phyloP scores from a whole-genome alignment of 2,888 invertebrate genomes.

The Corbicula japonica region DNA sequence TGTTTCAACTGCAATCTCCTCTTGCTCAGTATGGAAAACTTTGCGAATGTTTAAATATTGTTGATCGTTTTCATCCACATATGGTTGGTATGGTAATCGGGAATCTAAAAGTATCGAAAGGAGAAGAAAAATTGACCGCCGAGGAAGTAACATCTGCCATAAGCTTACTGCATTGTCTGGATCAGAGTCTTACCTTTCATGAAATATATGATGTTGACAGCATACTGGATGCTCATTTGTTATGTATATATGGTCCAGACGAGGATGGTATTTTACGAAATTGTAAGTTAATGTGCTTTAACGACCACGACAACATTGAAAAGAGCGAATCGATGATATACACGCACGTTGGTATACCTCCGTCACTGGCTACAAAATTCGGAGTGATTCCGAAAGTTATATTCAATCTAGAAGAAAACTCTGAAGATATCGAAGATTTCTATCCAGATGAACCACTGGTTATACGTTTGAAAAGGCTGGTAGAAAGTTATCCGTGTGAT shows the following conservation, averaged over 20 bases:
- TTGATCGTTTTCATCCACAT: background rate
- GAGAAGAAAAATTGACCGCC: background rate
- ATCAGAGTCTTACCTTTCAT: background rate
- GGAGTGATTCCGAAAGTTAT: conserved; percentile 36
- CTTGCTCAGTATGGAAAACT: background rate
- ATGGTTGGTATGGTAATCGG: background rate
- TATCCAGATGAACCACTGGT: conserved; percentile 83
- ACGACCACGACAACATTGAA: conserved; percentile 37
- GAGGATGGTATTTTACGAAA: conserved; percentile 64
- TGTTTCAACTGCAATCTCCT: conserved; percentile 17
- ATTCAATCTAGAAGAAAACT: conserved; percentile 70
- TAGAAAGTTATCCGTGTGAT: conserved; percentile 81
- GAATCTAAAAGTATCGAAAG: background rate
- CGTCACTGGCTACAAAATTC: conserved; percentile 2
- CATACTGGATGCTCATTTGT: background rate
- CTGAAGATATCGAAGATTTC: conserved; percentile 46
- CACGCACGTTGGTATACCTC: conserved; percentile 23
- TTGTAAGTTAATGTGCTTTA: conserved; percentile 72
- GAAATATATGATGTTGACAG: background rate
- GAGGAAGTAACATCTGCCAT: background rate
- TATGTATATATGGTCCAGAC: conserved; percentile 68
- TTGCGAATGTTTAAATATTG: conserved; percentile 8
- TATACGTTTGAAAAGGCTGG: conserved; percentile 77
- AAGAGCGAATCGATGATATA: conserved; percentile 28
- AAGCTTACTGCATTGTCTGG: background rate